Conservation (phyloP, 2,797 vertebrate species). For the Arnoldichthys spilopterus region DNA sequence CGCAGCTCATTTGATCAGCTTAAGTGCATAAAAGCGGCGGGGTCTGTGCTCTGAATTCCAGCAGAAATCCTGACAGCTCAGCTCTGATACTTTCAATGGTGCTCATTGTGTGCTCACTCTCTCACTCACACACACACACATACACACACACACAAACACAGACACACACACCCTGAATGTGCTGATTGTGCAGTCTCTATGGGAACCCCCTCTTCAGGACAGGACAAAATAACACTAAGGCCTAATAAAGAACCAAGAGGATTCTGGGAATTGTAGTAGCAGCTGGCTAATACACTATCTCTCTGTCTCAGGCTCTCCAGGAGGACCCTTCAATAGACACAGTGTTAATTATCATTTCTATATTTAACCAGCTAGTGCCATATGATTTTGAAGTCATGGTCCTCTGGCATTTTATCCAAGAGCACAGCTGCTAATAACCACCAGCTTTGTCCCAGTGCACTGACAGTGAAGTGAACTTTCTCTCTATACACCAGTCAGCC, state of each 20-base stretch:
- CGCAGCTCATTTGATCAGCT: conserved; percentile 44
- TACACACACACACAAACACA: too few relatives aligned
- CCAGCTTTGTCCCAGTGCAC: not conserved
- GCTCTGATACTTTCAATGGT: conserved; percentile 34
- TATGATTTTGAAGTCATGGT: not conserved
- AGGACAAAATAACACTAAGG: conserved; percentile 60
- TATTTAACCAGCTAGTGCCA: conserved; percentile 6
- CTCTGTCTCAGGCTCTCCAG: conserved; percentile 9
- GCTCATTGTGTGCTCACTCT: conserved; percentile 34
- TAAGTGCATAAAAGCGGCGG: conserved; percentile 47
- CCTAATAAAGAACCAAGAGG: conserved; percentile 1
- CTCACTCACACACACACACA: conserved; percentile 12
- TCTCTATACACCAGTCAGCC: not conserved
- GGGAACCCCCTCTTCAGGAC: conserved; percentile 47
- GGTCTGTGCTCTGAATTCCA: conserved; percentile 49
- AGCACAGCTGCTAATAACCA: conserved; percentile 8
- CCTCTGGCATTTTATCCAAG: not conserved
- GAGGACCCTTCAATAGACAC: conserved; percentile 45
- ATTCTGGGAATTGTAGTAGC: conserved; percentile 60
- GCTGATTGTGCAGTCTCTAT: conserved; percentile 57
- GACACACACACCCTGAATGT: conserved; percentile 53
- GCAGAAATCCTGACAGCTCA: conserved; percentile 35
- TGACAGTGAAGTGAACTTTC: not conserved
- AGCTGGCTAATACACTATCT: not conserved
- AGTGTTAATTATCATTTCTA: conserved; percentile 24